Percentiles rank a stretch among this genome's conserved stretches.
These are phyloP conservation scores for Apodemia hepburni DNA, from an alignment of 2,888 invertebrate genomes.

Conservation along the genomic window DNA sequence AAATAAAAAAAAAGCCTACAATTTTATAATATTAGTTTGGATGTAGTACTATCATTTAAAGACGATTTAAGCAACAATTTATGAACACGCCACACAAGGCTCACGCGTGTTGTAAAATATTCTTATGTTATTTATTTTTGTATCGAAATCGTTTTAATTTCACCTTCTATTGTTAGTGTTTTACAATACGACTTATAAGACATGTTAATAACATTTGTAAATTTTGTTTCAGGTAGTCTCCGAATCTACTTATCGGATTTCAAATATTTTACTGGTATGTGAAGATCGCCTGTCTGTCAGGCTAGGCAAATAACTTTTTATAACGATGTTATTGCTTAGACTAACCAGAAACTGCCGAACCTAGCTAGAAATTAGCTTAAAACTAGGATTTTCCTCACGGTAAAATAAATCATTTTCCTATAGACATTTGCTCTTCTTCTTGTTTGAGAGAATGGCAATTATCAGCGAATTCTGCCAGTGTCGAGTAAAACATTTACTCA, in stretches of 20 bases:
- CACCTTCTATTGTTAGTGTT: neutral
- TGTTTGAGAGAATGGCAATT: too few relatives aligned
- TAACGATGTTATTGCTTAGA: neutral
- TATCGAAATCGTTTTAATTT: neutral
- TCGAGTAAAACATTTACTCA: neutral
- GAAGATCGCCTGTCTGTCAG: neutral
- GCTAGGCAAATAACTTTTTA: neutral
- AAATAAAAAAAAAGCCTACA: too few relatives aligned
- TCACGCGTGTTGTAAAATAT: too few relatives aligned
- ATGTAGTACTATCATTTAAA: too few relatives aligned
- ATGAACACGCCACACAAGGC: too few relatives aligned
- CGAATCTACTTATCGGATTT: slow-evolving; percentile 8
- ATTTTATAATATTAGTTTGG: too few relatives aligned
- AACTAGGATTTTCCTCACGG: neutral
- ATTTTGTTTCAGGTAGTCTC: slow-evolving; percentile 26
- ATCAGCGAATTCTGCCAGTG: too few relatives aligned
- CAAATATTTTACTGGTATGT: slow-evolving; percentile 8
- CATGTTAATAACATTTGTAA: neutral
- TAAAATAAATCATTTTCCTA: neutral
- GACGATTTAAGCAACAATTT: too few relatives aligned
- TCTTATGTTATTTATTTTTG: too few relatives aligned
- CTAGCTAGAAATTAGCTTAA: too few relatives aligned
- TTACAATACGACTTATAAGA: neutral
- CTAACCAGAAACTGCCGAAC: too few relatives aligned
- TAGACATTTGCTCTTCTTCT: neutral